These are phyloP conservation scores for Miichthys miiuy DNA, from an alignment of 2,797 vertebrate genomes.

Conservation along the genomic window DNA sequence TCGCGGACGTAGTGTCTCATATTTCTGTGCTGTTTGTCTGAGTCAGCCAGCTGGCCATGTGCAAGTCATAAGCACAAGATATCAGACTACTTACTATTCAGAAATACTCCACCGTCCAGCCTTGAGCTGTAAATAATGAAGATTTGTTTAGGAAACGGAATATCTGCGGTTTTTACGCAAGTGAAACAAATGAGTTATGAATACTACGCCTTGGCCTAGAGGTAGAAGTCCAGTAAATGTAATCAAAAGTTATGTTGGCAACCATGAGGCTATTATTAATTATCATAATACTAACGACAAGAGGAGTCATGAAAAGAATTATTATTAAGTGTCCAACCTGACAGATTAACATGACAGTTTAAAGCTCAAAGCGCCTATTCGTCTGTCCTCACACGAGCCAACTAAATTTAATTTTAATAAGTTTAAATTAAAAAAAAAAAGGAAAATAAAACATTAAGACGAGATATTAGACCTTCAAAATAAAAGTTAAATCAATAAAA, in stretches of 20 bases:
- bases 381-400: no score
- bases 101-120: not conserved
- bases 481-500: not conserved
- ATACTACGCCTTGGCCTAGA: not conserved
- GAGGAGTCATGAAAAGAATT: no score
- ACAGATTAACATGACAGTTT: no score
- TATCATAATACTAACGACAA: no score
- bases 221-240: no score
- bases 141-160: not conserved
- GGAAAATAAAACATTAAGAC: not conserved
- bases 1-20: conserved; percentile 23
- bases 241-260: no score
- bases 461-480: not conserved
- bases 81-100: not conserved
- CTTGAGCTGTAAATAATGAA: not conserved
- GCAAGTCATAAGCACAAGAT: conserved; percentile 4
- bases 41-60: conserved; percentile 16
- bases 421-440: not conserved
- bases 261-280: no score
- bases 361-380: no score
- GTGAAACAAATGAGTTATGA: not conserved
- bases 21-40: conserved; percentile 11
- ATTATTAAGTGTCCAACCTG: no score
- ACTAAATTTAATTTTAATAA: not conserved
- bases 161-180: not conserved